phyloP scores from a whole-genome alignment of 2,797 vertebrate genomes.

The Coranthus polyacanthus region DNA sequence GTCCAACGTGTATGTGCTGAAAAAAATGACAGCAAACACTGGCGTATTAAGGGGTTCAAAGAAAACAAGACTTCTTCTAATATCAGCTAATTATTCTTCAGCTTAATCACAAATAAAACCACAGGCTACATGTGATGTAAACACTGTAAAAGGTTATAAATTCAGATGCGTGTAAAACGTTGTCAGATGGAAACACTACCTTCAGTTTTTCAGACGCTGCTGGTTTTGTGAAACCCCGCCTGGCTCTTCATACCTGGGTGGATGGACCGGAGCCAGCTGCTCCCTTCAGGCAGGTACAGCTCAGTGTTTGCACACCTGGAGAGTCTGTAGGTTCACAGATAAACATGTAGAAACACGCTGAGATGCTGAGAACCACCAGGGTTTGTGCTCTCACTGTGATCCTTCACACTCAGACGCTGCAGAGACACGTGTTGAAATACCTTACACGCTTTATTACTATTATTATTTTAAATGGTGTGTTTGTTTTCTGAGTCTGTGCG shows the following conservation, averaged over 20 bases:
- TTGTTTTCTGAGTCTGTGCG: too few species aligned
- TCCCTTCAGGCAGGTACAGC: constrained; percentile 40
- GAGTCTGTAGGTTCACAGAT: constrained; percentile 30
- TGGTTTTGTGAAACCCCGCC: not conserved
- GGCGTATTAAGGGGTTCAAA: too few species aligned
- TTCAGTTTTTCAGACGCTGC: constrained; percentile 7
- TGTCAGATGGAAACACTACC: not conserved
- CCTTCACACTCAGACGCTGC: constrained; percentile 19
- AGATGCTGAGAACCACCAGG: not conserved
- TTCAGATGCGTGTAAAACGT: too few species aligned
- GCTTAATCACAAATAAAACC: too few species aligned
- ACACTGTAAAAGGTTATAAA: too few species aligned
- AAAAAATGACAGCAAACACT: too few species aligned
- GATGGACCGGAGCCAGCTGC: constrained; percentile 25
- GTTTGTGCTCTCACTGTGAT: constrained; percentile 25
- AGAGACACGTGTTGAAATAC: not conserved
- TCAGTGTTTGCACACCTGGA: constrained; percentile 60
- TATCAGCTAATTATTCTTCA: too few species aligned
- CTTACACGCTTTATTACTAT: not conserved
- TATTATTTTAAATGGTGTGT: not conserved
- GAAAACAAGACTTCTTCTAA: too few species aligned
- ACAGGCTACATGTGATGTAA: too few species aligned
- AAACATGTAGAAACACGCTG: constrained; percentile 55
- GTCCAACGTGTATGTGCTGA: too few species aligned
- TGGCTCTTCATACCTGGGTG: constrained; percentile 11